A percentile compares a stretch with the other conserved stretches of the same genome.
Evolutionary conservation across 2,888 invertebrate species (phyloP).

Genomic region (Emmelina monodactyla): DNA sequence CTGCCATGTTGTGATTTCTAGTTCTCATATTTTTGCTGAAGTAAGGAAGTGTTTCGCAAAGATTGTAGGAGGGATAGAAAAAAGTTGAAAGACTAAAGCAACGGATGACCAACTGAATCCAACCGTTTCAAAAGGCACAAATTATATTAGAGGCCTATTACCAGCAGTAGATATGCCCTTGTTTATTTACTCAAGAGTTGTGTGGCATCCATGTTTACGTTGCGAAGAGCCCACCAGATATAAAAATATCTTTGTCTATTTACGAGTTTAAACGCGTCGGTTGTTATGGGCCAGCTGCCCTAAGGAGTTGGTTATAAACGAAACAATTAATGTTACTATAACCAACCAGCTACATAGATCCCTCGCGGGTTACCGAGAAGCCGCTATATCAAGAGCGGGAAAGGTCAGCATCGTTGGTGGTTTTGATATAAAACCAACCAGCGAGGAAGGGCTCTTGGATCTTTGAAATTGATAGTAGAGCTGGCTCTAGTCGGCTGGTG

Average conservation of each 20-base stretch:
- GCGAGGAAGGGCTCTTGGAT: constrained; percentile 23
- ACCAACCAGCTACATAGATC: not conserved
- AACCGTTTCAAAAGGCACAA: too few relatives aligned
- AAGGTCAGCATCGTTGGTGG: not conserved
- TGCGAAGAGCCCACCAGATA: constrained; percentile 49
- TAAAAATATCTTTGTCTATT: constrained; percentile 64
- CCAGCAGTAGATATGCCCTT: constrained; percentile 30
- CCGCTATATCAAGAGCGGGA: too few relatives aligned
- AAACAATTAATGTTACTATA: constrained; percentile 46
- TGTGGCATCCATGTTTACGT: constrained; percentile 47
- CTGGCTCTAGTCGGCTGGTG: constrained; percentile 29
- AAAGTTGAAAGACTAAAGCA: too few relatives aligned
- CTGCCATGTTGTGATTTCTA: constrained; percentile 17
- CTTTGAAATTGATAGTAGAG: constrained; percentile 24
- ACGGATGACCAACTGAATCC: too few relatives aligned
- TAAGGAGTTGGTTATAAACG: constrained; percentile 55
- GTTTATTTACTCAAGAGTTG: constrained; percentile 55
- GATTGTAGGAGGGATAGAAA: too few relatives aligned
- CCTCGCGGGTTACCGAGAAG: not conserved
- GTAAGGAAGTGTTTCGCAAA: too few relatives aligned
- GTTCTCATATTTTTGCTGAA: constrained; percentile 17
- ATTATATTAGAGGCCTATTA: too few relatives aligned
- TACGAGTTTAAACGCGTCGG: constrained; percentile 57
- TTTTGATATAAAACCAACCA: constrained; percentile 9
- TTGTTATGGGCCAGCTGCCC: constrained; percentile 60